Conservation (phyloP, 2,888 invertebrate species). For the Ichneumon xanthorius region DNA sequence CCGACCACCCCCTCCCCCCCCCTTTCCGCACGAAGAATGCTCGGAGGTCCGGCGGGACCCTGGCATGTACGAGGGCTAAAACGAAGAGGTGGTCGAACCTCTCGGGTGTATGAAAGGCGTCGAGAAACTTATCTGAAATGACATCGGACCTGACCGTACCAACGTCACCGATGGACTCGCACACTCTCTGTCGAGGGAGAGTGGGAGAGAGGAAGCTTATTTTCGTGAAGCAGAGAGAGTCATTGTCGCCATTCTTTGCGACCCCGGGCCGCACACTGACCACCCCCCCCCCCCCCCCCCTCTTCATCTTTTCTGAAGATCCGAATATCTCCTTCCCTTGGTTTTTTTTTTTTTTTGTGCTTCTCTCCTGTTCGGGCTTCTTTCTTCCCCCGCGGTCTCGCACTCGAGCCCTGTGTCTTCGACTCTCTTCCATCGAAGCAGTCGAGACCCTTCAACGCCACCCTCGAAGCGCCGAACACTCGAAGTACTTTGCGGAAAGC, state of each 20-base stretch:
- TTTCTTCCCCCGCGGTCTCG: constrained; percentile 37
- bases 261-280: constrained; percentile 67
- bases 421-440: constrained; percentile 47
- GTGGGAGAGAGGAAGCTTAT: constrained; percentile 77
- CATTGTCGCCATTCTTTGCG: constrained; percentile 75
- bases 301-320: constrained; percentile 47
- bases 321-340: constrained; percentile 8
- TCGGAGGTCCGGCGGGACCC: constrained; percentile 53
- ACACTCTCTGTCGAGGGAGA: background rate
- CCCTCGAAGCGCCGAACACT: constrained; percentile 49
- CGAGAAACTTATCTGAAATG: constrained; percentile 83
- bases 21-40: constrained; percentile 57
- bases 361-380: constrained; percentile 24
- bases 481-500: constrained; percentile 37
- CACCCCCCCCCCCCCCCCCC: constrained; percentile 51
- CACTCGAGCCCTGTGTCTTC: constrained; percentile 31
- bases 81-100: constrained; percentile 59
- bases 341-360: constrained; percentile 4
- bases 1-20: constrained; percentile 6
- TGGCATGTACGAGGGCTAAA: constrained; percentile 47
- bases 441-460: constrained; percentile 46
- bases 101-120: constrained; percentile 73
- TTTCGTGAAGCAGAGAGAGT: constrained; percentile 71
- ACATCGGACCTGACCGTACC: constrained; percentile 80
- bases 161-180: constrained; percentile 57